Evolutionary conservation across 2,888 invertebrate species (phyloP).

Genomic region (Scaeva pyrastri): DNA sequence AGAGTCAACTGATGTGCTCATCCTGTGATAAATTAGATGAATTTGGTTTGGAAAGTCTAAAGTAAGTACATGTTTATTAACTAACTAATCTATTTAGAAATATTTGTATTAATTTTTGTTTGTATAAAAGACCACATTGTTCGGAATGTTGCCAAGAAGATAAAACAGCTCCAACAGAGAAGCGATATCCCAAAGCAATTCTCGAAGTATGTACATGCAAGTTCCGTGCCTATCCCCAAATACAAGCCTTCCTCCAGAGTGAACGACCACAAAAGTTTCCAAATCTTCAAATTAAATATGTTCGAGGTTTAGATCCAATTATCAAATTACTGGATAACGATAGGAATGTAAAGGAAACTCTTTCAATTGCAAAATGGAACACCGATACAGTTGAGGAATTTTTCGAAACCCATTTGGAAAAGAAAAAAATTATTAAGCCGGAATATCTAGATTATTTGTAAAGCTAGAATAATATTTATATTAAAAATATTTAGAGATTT

Average conservation of each 20-base stretch:
- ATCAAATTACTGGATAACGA: constrained; percentile 95
- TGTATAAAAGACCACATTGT: constrained; percentile 85
- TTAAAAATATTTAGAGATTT: background rate
- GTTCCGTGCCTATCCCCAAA: constrained; percentile 98
- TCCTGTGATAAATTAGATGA: constrained; percentile 93
- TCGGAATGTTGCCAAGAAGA: constrained; percentile 92
- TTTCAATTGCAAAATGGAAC: constrained; percentile 99
- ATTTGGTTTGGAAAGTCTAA: constrained; percentile 83
- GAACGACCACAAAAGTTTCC: constrained; percentile 95
- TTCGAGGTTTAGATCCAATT: constrained; percentile 96
- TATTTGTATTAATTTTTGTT: background rate
- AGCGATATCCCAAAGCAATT: constrained; percentile 95
- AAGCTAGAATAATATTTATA: background rate
- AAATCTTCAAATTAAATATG: constrained; percentile 95
- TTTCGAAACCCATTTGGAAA: constrained; percentile 93
- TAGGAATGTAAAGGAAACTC: constrained; percentile 92
- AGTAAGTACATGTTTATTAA: constrained; percentile 77
- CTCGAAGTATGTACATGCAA: constrained; percentile 99
- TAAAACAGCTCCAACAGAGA: constrained; percentile 87
- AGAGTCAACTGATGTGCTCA: constrained; percentile 93
- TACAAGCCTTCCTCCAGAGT: constrained; percentile 98
- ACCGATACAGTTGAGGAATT: constrained; percentile 99
- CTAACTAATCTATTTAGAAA: background rate
- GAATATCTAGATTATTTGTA: constrained; percentile 85
- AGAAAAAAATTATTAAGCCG: constrained; percentile 81